Conservation (phyloP, 2,797 vertebrate species). For the Chaetophractus vellerosus region DNA sequence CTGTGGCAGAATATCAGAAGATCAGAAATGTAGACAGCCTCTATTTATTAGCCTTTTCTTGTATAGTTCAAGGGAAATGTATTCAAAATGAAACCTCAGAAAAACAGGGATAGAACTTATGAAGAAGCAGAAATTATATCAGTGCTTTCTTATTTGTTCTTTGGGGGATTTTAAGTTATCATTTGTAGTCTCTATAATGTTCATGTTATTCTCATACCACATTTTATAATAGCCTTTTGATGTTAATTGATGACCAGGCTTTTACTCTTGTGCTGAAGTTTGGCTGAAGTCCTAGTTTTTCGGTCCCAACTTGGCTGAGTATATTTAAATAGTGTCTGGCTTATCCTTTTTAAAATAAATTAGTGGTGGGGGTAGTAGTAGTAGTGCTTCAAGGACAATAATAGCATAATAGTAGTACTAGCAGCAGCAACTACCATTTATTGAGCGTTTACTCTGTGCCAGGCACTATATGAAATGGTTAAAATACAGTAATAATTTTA, state of each 20-base stretch:
- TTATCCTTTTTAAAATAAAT: slow-evolving; percentile 17
- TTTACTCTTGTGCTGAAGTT: neutral
- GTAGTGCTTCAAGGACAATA: neutral
- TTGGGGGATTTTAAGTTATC: slow-evolving; percentile 20
- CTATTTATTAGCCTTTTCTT: slow-evolving; percentile 30
- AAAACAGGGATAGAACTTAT: slow-evolving; percentile 13
- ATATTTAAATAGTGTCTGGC: slow-evolving; percentile 4
- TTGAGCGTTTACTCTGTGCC: slow-evolving; percentile 19
- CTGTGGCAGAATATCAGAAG: neutral
- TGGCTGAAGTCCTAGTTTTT: slow-evolving; percentile 18
- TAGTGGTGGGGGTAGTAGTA: neutral
- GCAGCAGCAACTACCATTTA: slow-evolving; percentile 37
- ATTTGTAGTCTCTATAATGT: neutral
- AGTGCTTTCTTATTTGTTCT: neutral
- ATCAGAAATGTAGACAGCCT: neutral
- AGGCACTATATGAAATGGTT: slow-evolving; percentile 23
- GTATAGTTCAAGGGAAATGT: slow-evolving; percentile 20
- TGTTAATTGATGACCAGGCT: neutral
- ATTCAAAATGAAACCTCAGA: slow-evolving; percentile 40
- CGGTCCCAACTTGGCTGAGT: neutral
- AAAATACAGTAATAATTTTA: neutral
- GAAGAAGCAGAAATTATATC: neutral
- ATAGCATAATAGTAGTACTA: neutral
- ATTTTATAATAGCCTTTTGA: slow-evolving; percentile 9
- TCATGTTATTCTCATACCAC: neutral